These are phyloP conservation scores for Epinephelus moara DNA, from an alignment of 2,113 vertebrate genomes.

Conservation along the genomic window DNA sequence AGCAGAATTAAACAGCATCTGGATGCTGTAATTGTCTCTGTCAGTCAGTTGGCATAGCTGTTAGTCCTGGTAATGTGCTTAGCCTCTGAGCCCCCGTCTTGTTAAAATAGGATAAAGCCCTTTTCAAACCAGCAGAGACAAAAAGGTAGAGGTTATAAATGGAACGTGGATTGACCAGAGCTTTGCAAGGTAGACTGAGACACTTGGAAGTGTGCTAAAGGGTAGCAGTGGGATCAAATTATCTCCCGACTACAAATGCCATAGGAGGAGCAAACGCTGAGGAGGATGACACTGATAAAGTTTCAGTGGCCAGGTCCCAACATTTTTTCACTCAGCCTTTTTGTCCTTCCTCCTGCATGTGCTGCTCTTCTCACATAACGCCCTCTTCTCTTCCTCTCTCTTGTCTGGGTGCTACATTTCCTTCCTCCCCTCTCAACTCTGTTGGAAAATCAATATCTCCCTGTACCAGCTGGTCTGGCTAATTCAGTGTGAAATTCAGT, in stretches of 20 bases:
- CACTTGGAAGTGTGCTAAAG: conserved; percentile 36
- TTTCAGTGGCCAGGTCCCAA: conserved; percentile 35
- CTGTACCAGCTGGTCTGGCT: conserved; percentile 78
- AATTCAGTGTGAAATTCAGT: conserved; percentile 82
- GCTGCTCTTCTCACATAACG: conserved; percentile 49
- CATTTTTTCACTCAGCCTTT: conserved; percentile 51
- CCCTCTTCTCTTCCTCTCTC: conserved; percentile 39
- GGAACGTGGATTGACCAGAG: conserved; percentile 38
- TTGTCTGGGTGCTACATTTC: conserved; percentile 58
- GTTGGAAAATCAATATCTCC: conserved; percentile 82
- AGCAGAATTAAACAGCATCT: conserved; percentile 60
- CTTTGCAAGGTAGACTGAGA: conserved; percentile 23
- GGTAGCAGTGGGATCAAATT: conserved; percentile 10
- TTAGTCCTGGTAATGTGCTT: conserved; percentile 58
- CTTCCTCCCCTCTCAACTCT: conserved; percentile 61
- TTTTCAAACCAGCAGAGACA: conserved; percentile 56
- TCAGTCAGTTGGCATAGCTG: conserved; percentile 46
- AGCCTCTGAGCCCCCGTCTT: conserved; percentile 59
- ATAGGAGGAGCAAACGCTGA: conserved; percentile 24
- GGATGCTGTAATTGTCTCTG: conserved; percentile 64
- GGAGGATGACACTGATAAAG: conserved; percentile 45
- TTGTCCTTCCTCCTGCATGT: conserved; percentile 45
- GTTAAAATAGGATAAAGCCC: conserved; percentile 61
- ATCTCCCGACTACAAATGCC: conserved; percentile 32
- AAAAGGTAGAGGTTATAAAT: conserved; percentile 50